These are phyloP conservation scores for Hemistola chrysoprasaria DNA, from an alignment of 2,888 invertebrate species.

Conservation along the genomic window DNA sequence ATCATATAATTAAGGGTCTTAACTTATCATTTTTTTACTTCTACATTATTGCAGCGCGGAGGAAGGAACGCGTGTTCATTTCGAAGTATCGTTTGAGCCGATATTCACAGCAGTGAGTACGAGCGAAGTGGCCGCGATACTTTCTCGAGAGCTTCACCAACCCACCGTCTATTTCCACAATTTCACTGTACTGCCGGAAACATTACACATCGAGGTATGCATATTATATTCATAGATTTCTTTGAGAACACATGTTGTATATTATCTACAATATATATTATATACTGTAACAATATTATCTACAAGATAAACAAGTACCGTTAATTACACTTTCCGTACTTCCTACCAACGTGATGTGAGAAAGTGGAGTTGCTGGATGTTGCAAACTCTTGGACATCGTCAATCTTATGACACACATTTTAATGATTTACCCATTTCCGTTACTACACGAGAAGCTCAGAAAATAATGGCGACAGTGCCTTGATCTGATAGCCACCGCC, in stretches of 20 bases:
- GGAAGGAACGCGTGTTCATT: conserved; percentile 89
- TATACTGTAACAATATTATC: no score
- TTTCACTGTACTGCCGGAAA: conserved; percentile 55
- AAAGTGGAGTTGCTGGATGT: conserved; percentile 2
- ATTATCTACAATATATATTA: no score
- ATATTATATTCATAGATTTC: no score
- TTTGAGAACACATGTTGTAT: no score
- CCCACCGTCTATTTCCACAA: conserved; percentile 61
- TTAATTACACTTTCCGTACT: background rate
- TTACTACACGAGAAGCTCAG: no score
- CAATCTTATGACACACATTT: no score
- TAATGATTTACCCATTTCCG: no score
- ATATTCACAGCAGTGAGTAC: conserved; percentile 85
- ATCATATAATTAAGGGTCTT: no score
- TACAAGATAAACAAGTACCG: background rate
- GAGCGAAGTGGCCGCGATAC: conserved; percentile 84
- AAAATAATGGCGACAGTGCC: no score
- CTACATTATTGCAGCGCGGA: conserved; percentile 30
- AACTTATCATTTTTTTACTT: no score
- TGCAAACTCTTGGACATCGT: no score
- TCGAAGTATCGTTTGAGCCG: conserved; percentile 93
- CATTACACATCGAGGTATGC: conserved; percentile 67
- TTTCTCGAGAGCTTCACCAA: conserved; percentile 84
- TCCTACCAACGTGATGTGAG: conserved; percentile 10
- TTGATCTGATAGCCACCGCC: no score